phyloP scores from a whole-genome alignment of 2,113 vertebrate genomes.

The Melospiza georgiana region DNA sequence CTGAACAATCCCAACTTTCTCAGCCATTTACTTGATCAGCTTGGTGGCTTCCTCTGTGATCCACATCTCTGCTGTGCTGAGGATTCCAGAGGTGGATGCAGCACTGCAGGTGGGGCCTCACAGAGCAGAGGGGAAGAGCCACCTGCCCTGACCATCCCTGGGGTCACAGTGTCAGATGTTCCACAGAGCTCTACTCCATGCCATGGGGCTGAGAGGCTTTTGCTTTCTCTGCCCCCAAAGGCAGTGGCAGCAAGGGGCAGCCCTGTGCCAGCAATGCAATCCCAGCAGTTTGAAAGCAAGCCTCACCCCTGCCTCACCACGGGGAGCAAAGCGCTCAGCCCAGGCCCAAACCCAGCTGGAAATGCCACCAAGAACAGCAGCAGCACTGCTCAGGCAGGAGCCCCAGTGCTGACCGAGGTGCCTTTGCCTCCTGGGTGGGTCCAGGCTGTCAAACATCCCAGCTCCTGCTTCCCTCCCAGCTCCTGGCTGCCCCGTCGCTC shows the following conservation, averaged over 20 bases:
- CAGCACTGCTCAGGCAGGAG: background rate
- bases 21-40: background rate
- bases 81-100: background rate
- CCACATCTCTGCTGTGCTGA: background rate
- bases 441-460: background rate
- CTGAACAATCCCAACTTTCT: background rate
- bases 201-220: background rate
- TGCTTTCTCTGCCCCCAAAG: background rate
- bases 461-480: constrained; percentile 49
- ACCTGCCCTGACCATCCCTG: background rate
- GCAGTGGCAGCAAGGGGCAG: background rate
- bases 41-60: background rate
- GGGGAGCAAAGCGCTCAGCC: background rate
- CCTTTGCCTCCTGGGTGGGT: constrained; percentile 38
- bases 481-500: constrained; percentile 35
- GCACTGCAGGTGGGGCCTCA: background rate
- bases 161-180: background rate
- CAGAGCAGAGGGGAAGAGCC: background rate
- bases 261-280: background rate
- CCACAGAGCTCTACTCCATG: background rate
- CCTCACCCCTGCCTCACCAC: background rate
- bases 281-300: background rate
- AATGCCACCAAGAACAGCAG: background rate
- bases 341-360: background rate
- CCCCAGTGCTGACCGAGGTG: background rate